These are phyloP conservation scores for Nasonia vitripennis DNA, from an alignment of 1,140 invertebrate species.

Conservation along the genomic window DNA sequence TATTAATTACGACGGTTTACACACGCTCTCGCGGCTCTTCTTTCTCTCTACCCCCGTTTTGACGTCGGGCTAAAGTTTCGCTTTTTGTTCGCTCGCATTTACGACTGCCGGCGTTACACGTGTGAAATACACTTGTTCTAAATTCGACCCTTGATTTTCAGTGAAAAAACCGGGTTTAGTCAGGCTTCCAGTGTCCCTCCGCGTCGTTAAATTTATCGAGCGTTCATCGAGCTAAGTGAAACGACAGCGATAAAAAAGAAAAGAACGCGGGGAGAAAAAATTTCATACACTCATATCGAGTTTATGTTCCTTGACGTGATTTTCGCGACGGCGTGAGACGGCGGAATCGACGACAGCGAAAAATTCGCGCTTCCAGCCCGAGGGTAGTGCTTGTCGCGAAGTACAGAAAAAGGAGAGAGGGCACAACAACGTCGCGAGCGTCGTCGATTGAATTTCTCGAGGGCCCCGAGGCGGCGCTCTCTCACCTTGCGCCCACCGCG, in stretches of 20 bases:
- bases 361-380: conserved; percentile 27
- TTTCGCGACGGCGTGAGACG: conserved; percentile 11
- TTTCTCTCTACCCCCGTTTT: not conserved
- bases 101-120: not conserved
- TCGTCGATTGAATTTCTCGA: conserved; percentile 58
- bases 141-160: not conserved
- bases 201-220: not conserved
- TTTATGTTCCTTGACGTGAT: conserved; percentile 29
- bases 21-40: not conserved
- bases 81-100: not conserved
- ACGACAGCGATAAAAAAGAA: not conserved
- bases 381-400: not conserved
- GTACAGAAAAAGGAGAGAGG: not conserved
- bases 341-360: conserved; percentile 24
- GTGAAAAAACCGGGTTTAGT: not conserved
- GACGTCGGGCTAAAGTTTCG: not conserved
- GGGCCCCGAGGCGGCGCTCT: conserved; percentile 51
- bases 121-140: too few species aligned
- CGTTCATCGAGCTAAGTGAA: not conserved
- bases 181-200: not conserved
- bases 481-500: not conserved
- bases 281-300: conserved; percentile 18
- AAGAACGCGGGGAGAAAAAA: not conserved
- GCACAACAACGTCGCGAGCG: conserved; percentile 36
- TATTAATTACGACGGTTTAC: conserved; percentile 42